Evolutionary conservation across 2,797 vertebrate genomes (phyloP), one percentile per base, ranked within the genome.

Genomic region (Eulemur albifrons): DNA sequence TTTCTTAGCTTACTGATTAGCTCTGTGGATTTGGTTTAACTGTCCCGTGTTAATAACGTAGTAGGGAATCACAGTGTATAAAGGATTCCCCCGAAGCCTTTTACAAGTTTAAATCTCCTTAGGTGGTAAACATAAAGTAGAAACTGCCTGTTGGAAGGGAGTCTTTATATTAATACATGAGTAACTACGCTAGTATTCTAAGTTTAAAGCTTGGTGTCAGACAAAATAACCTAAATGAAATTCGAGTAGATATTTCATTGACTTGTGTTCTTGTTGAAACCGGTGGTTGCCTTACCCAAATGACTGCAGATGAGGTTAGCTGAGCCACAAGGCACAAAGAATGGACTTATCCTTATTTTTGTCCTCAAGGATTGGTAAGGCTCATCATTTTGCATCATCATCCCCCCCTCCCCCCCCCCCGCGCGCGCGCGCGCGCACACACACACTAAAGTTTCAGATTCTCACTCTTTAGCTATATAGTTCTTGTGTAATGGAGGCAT

Each of bases 11-110:
- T 83, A 57, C 69, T 50, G 52, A 72, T 95, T 48, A 93, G 72
- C 65, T 61, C 7, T 87, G 82, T 88, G 85, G 30, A 65, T 82
- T 90, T 96, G 92, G 30, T 87, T 92, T 86, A 93, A 81, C 27
- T 76, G 67, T 97, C 95, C 85, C 43, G 12, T 94, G 88, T 59
- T 86, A 40, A n/a, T 43, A 69, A 61, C 72, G 0, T 84, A 79
- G 40, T 95, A 30, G 67, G 82, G 54, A 93, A 79, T 80, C 79
- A 38, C 35, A n/a, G 57, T 65, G 2, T 72, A 40, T 57, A n/a
- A 72, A 89, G 38, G 5, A 57, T 81, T 81, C 50, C 52, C 30
- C 21, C 5, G 54, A 32, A 87, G 76, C 75, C 84, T 93, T 91
- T 75, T 69, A 75, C 38, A 77, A 86, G 40, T 90, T 92, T 88